Conservation (phyloP, 1,140 invertebrate species). For the Panulirus ornatus region DNA sequence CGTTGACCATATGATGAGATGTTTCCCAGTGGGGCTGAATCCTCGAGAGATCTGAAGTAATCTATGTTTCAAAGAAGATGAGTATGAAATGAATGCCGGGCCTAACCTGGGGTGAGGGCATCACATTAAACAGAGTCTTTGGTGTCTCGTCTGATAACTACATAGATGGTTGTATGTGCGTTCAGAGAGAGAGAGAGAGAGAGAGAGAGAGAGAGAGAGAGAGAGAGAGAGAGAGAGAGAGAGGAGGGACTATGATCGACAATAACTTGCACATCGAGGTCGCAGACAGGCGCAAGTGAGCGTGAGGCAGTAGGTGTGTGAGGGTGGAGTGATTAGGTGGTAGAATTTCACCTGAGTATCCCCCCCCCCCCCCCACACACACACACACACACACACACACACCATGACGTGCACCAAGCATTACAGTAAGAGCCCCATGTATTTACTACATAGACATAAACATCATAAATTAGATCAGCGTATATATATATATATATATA, state of each 20-base stretch:
- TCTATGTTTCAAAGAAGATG: too few species aligned
- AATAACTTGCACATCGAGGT: not conserved
- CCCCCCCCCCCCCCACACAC: not conserved
- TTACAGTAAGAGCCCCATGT: not conserved
- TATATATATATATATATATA: not conserved
- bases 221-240: not conserved
- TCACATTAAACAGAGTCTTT: too few species aligned
- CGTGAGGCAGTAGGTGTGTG: not conserved
- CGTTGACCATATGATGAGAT: too few species aligned
- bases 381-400: not conserved
- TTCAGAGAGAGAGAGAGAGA: constrained; percentile 4
- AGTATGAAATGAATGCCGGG: too few species aligned
- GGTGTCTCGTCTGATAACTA: too few species aligned
- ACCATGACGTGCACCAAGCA: not conserved
- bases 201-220: not conserved
- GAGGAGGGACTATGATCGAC: not conserved
- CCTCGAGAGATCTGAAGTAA: too few species aligned
- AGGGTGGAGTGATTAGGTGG: not conserved
- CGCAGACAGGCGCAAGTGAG: too few species aligned
- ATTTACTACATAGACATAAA: not conserved
- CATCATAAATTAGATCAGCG: not conserved
- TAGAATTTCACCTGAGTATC: not conserved
- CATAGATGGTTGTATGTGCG: too few species aligned
- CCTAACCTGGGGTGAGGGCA: too few species aligned
- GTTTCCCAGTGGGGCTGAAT: too few species aligned